Evolutionary conservation across 2,888 invertebrate species (phyloP).

Genomic region (Apodemia hepburni): DNA sequence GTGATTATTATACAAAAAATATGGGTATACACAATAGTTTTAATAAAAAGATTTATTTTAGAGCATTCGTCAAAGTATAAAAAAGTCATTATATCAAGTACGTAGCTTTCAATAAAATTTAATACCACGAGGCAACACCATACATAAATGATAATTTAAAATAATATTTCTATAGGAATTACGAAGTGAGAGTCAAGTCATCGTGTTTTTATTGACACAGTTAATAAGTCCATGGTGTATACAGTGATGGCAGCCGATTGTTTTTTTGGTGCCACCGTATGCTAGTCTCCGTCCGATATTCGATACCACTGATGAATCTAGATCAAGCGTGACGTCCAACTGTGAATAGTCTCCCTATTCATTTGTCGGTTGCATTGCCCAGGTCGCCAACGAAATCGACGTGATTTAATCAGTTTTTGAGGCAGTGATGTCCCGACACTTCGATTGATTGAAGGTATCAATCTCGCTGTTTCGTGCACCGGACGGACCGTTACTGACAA

Average conservation of each 20-base stretch:
- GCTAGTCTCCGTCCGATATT: conserved; percentile 38
- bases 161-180: conserved; percentile 16
- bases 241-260: conserved; percentile 13
- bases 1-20: too few species aligned
- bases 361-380: conserved; percentile 41
- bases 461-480: conserved; percentile 70
- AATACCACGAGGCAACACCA: not conserved
- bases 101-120: not conserved
- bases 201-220: conserved; percentile 17
- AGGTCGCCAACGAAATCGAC: conserved; percentile 55
- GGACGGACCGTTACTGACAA: conserved; percentile 71
- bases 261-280: conserved; percentile 17
- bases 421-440: conserved; percentile 63
- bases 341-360: conserved; percentile 60
- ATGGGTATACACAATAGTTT: too few species aligned
- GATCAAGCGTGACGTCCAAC: conserved; percentile 64
- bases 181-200: conserved; percentile 3
- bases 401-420: conserved; percentile 74
- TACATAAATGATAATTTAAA: not conserved
- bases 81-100: conserved; percentile 5
- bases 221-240: conserved; percentile 15
- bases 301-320: conserved; percentile 44
- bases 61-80: not conserved
- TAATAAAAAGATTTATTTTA: too few species aligned
- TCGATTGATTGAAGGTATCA: conserved; percentile 73